Conservation (phyloP, 2,113 vertebrate genomes). For the Lates calcarifer region DNA sequence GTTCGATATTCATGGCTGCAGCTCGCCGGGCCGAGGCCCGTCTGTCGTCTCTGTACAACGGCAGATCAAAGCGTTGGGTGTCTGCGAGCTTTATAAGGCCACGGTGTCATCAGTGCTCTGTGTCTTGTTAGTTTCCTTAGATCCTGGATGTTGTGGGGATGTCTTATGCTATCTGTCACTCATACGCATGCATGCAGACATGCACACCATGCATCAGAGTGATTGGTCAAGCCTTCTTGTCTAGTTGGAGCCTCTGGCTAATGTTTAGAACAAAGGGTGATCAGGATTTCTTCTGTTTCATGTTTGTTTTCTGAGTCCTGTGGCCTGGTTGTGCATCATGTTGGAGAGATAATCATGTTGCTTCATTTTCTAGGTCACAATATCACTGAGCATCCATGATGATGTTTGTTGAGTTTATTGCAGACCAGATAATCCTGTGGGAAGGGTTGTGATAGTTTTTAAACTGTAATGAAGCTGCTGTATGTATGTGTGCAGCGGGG, state of each 20-base stretch:
- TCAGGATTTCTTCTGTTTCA: conserved; percentile 33
- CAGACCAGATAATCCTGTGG: not conserved
- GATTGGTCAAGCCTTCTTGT: conserved; percentile 67
- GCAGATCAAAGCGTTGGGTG: conserved; percentile 67
- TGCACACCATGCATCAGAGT: conserved; percentile 21
- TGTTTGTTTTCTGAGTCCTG: conserved; percentile 15
- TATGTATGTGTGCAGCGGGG: conserved; percentile 6
- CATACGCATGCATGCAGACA: conserved; percentile 6
- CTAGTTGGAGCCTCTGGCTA: conserved; percentile 61
- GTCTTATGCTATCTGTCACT: conserved; percentile 20
- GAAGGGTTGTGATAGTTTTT: not conserved
- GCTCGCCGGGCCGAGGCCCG: conserved; percentile 32
- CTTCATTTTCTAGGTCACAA: conserved; percentile 57
- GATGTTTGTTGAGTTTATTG: conserved; percentile 25
- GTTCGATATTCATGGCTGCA: conserved; percentile 43
- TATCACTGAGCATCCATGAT: conserved; percentile 22
- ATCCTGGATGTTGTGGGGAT: conserved; percentile 44
- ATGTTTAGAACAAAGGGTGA: conserved; percentile 60
- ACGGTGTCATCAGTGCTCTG: conserved; percentile 48
- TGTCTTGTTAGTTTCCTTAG: conserved; percentile 52
- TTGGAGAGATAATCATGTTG: conserved; percentile 41
- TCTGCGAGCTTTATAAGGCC: conserved; percentile 41
- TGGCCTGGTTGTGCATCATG: not conserved
- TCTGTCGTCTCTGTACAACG: conserved; percentile 45
- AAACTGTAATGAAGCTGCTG: conserved; percentile 15